These are phyloP conservation scores for Amia ocellicauda DNA, from an alignment of 2,113 vertebrate species.

Conservation along the genomic window DNA sequence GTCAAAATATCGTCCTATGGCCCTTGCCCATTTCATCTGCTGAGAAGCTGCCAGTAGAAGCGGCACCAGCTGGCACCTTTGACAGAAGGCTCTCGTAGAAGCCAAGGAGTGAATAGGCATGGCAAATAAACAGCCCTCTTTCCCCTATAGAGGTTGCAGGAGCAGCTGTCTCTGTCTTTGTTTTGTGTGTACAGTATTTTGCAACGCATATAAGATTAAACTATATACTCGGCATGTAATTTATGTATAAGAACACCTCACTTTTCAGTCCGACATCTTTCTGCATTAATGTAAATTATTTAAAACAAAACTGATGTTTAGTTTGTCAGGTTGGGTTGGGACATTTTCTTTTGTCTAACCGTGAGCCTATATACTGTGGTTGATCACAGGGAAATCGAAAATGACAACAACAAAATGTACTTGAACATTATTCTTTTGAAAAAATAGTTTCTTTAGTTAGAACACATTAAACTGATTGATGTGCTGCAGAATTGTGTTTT, in stretches of 20 bases:
- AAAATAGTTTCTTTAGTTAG: too few species aligned
- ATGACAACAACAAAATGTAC: too few species aligned
- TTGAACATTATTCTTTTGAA: too few species aligned
- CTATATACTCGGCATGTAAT: conserved; percentile 26
- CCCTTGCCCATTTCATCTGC: conserved; percentile 5
- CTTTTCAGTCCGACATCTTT: conserved; percentile 55
- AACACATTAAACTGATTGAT: too few species aligned
- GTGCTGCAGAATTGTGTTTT: too few species aligned
- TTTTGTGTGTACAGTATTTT: conserved; percentile 33
- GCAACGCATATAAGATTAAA: conserved; percentile 28
- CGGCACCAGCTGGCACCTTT: conserved; percentile 20
- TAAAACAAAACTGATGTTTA: conserved; percentile 48
- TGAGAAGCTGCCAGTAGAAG: conserved; percentile 8
- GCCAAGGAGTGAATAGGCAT: conserved; percentile 28
- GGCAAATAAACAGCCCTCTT: conserved; percentile 23
- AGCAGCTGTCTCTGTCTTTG: conserved; percentile 23
- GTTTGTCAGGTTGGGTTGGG: too few species aligned
- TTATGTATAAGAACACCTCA: conserved; percentile 38
- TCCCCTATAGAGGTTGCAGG: conserved; percentile 15
- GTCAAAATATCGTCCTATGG: too few species aligned
- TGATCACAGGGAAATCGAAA: too few species aligned
- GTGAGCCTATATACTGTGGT: too few species aligned
- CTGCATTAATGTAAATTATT: too few species aligned
- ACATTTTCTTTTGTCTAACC: too few species aligned
- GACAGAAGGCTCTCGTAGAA: conserved; percentile 6